Evolutionary conservation across 2,797 vertebrate species (phyloP), one percentile per base, ranked within the genome.

Genomic region (Rallus crepitans): DNA sequence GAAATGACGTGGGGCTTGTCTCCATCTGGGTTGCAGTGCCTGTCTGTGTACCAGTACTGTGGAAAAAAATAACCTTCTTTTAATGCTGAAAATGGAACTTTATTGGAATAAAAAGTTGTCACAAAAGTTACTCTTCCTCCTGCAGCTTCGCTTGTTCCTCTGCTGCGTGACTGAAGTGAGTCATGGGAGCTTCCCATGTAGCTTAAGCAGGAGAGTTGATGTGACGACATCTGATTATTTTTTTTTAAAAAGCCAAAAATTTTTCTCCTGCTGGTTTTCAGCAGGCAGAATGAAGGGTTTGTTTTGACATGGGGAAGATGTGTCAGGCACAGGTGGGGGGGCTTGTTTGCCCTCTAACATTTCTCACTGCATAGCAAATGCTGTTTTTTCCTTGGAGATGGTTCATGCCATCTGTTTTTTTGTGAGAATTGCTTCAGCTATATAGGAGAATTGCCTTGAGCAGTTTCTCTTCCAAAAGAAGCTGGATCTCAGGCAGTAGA

Each of bases 261-360:
- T 33, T 75, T 79, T 52, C n/a, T 86, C 27, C 61, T 84, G 48
- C 60, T 89, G 73, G 16, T 75, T 93, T 92, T 89, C 70, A 86
- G 52, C 37, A 68, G 57, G 75, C 50, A 59, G 82, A 87, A 79
- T 4, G 20, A 85, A 92, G 33, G 8, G 39, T 85, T 84, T 95
- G 66, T 90, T 89, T 81, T 64, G 73, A 66, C 53, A 11, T 5
- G 7, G 56, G 52, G 42, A 86, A 89, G 77, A 69, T 75, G 63
- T 87, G 88, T 75, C 90, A 90, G 73, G 79, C 63, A 24, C 5
- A 48, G 70, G 35, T 19, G 60, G 64, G 61, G 53, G 40, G 23
- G 40, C 66, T 94, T 94, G 83, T 95, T 93, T 96, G 83, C 80
- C 65, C 80, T 92, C 87, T 88, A 81, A 86, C 60, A 50, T 55